Conservation (phyloP, 2,888 invertebrate genomes). For the Panorpa germanica region DNA sequence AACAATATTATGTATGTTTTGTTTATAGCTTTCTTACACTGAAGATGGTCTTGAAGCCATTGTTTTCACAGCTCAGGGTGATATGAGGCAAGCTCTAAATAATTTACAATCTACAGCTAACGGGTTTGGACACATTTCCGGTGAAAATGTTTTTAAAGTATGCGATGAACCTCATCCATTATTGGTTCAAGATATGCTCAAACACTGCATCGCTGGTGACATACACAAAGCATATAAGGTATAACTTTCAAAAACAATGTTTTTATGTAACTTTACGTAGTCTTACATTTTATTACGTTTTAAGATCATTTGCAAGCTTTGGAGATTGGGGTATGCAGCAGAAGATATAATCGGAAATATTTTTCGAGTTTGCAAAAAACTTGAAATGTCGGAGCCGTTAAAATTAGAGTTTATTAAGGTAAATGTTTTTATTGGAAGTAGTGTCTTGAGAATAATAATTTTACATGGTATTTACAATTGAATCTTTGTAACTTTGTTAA, state of each 20-base stretch:
- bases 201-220: conserved; percentile 60
- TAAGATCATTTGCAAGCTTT: conserved; percentile 68
- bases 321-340: conserved; percentile 87
- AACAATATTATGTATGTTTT: conserved; percentile 1
- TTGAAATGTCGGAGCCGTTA: conserved; percentile 59
- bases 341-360: conserved; percentile 94
- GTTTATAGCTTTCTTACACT: conserved; percentile 43
- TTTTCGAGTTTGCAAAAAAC: conserved; percentile 81
- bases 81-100: conserved; percentile 94
- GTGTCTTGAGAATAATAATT: conserved; percentile 3
- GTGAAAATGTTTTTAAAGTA: conserved; percentile 92
- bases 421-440: conserved; percentile 5
- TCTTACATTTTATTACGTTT: conserved; percentile 14
- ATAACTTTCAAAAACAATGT: conserved; percentile 10
- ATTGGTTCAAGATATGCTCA: conserved; percentile 78
- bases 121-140: conserved; percentile 79
- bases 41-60: conserved; percentile 91
- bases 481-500: conserved; percentile 19
- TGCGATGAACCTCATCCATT: conserved; percentile 99
- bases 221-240: conserved; percentile 71
- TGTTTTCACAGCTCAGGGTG: conserved; percentile 96
- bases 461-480: too few relatives aligned
- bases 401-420: conserved; percentile 72
- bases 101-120: conserved; percentile 91
- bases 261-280: too few relatives aligned